Conservation (phyloP, 2,797 vertebrate genomes). For the Melanotaenia pygmaea region DNA sequence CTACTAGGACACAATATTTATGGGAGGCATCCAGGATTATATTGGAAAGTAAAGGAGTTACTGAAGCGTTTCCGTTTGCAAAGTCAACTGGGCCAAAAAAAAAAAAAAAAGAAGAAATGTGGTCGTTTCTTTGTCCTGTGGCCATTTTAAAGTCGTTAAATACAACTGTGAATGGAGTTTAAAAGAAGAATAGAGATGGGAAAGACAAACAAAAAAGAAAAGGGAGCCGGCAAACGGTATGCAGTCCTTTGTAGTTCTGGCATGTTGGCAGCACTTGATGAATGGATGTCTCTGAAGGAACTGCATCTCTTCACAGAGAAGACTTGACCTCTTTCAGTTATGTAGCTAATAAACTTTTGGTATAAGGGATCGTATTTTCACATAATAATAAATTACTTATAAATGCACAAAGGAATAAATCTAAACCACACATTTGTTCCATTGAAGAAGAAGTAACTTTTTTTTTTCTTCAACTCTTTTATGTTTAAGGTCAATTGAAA, state of each 20-base stretch:
- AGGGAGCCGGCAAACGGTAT: constrained; percentile 71
- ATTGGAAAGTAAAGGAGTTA: constrained; percentile 26
- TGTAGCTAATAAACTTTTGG: constrained; percentile 76
- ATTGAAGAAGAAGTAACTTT: constrained; percentile 50
- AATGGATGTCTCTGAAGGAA: constrained; percentile 78
- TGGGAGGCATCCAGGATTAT: constrained; percentile 27
- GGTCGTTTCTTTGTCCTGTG: constrained; percentile 52
- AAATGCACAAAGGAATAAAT: constrained; percentile 60
- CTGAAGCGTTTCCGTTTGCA: constrained; percentile 18
- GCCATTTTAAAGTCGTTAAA: constrained; percentile 62
- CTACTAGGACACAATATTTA: constrained; percentile 37
- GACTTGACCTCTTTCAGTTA: constrained; percentile 79
- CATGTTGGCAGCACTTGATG: constrained; percentile 80
- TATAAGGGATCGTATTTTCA: constrained; percentile 74
- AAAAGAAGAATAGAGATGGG: constrained; percentile 63
- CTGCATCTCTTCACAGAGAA: constrained; percentile 67
- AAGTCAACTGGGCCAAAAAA: constrained; percentile 36
- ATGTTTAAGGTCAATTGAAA: constrained; percentile 68
- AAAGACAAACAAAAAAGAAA: constrained; percentile 70
- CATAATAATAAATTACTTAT: constrained; percentile 67
- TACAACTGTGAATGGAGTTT: constrained; percentile 60
- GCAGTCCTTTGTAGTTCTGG: constrained; percentile 79
- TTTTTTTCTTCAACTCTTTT: constrained; percentile 28
- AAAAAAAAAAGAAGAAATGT: constrained; percentile 52
- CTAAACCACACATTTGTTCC: constrained; percentile 43